phyloP scores from a whole-genome alignment of 1,140 invertebrate species.

The Heliconius eleuchia region DNA sequence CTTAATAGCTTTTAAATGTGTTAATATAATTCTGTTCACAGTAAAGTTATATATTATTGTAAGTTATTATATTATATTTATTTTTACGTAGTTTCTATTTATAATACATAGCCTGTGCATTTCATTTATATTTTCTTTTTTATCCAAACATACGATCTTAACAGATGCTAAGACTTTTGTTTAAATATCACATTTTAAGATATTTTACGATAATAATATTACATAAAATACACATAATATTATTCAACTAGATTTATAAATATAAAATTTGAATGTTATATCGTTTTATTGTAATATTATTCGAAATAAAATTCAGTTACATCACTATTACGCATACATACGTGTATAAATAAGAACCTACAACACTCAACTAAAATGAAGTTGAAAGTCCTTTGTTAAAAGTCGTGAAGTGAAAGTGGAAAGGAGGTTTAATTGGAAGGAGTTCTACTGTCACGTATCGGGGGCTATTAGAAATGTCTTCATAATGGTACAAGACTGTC shows the following conservation, averaged over 20 bases:
- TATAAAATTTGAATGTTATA: background rate
- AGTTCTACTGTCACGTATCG: conserved; percentile 30
- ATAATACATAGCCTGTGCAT: background rate
- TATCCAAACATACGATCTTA: background rate
- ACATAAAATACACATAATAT: background rate
- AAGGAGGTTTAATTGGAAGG: conserved; percentile 36
- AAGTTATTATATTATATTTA: background rate
- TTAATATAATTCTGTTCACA: background rate
- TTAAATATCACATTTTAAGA: background rate
- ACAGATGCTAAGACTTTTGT: too few species aligned
- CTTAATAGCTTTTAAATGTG: conserved; percentile 13
- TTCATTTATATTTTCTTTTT: background rate
- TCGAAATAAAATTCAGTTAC: background rate
- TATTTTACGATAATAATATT: background rate
- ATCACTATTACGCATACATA: background rate
- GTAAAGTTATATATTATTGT: background rate
- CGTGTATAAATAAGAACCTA: background rate
- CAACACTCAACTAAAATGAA: background rate
- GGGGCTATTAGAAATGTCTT: conserved; percentile 28
- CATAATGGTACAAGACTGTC: conserved; percentile 20
- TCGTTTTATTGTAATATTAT: conserved; percentile 1
- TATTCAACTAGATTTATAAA: background rate
- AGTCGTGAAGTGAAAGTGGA: conserved; percentile 30
- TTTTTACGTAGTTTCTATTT: background rate
- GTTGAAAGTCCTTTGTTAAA: conserved; percentile 20